Evolutionary conservation across 2,113 vertebrate species (phyloP).

Genomic region (Anhinga anhinga): DNA sequence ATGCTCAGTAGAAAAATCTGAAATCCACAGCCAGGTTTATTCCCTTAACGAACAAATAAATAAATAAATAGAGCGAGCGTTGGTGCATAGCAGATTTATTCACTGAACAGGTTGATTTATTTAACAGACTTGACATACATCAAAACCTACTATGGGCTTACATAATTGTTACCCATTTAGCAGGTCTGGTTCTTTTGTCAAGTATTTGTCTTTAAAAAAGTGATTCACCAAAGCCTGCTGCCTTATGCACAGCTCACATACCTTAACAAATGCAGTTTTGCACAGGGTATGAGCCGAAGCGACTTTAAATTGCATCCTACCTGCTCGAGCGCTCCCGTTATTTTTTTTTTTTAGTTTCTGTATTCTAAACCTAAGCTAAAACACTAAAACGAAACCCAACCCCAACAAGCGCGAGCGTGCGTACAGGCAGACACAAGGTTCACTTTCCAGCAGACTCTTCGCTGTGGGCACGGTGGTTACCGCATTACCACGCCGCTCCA

Average conservation of each 20-base stretch:
- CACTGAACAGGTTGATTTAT: conserved; percentile 75
- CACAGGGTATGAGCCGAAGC: conserved; percentile 26
- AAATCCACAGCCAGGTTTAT: background rate
- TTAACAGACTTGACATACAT: conserved; percentile 68
- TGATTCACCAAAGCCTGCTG: conserved; percentile 46
- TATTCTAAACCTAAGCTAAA: background rate
- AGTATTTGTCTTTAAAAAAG: conserved; percentile 73
- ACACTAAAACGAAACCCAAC: background rate
- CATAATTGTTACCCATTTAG: conserved; percentile 72
- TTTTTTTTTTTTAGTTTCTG: background rate
- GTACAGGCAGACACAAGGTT: background rate
- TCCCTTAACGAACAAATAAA: background rate
- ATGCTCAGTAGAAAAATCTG: background rate
- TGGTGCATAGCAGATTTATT: conserved; percentile 72
- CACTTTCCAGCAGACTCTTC: background rate
- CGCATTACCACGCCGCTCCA: conserved; percentile 31
- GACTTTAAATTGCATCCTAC: conserved; percentile 51
- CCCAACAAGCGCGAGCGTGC: background rate
- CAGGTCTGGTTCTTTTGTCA: conserved; percentile 71
- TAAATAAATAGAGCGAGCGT: conserved; percentile 37
- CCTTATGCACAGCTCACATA: conserved; percentile 8
- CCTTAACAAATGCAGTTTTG: conserved; percentile 19
- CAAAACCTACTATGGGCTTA: conserved; percentile 71
- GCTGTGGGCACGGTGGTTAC: conserved; percentile 20
- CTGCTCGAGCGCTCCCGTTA: background rate